Percentiles rank a stretch among this genome's conserved stretches.
Evolutionary conservation across 2,797 vertebrate genomes (phyloP).

Genomic region (Staurois parvus): DNA sequence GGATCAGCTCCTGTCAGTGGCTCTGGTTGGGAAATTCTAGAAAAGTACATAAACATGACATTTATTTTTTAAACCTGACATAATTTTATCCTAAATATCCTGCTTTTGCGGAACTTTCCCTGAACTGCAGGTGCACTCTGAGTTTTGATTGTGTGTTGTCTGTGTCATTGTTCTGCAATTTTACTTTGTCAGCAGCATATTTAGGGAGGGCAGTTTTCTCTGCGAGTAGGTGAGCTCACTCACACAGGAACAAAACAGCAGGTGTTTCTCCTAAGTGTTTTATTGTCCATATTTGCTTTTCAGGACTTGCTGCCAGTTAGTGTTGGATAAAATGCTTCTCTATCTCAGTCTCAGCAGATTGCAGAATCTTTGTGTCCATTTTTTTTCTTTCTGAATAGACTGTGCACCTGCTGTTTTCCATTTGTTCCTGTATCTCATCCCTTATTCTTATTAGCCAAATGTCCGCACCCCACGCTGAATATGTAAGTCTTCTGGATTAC

Average conservation of each 20-base stretch:
- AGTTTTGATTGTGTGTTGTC: too few species aligned
- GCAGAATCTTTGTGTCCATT: background rate
- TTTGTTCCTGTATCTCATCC: background rate
- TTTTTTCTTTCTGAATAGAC: background rate
- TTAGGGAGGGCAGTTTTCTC: too few species aligned
- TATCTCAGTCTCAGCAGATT: background rate
- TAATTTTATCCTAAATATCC: too few species aligned
- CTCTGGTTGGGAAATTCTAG: too few species aligned
- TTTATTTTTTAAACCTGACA: too few species aligned
- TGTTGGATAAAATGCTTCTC: background rate
- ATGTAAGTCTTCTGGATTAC: background rate
- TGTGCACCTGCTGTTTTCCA: background rate
- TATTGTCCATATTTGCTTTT: slow-evolving; percentile 18
- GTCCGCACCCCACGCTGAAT: background rate
- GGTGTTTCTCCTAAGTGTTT: slow-evolving; percentile 13
- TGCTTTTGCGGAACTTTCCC: too few species aligned
- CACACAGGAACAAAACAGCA: slow-evolving; percentile 1
- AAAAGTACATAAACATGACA: too few species aligned
- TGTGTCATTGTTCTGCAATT: too few species aligned
- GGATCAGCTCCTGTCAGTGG: too few species aligned
- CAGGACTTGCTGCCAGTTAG: background rate
- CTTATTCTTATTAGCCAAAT: background rate
- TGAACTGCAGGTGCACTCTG: too few species aligned
- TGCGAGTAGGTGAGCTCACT: background rate
- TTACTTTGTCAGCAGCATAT: too few species aligned